Evolutionary conservation across 1,140 invertebrate genomes (phyloP), one percentile per base, ranked within the genome.

Genomic region (Diprion similis): DNA sequence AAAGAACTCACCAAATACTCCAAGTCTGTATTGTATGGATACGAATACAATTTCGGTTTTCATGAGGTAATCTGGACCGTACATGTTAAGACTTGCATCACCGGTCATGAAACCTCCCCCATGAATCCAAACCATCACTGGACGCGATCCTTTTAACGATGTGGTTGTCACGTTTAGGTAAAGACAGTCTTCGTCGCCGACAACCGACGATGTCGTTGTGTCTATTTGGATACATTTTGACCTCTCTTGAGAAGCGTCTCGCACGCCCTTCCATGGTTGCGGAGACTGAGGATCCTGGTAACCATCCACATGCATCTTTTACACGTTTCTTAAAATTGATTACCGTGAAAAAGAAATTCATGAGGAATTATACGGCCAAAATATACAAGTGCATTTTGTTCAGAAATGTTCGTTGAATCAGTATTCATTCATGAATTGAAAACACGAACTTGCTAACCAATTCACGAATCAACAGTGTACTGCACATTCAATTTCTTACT

Each of bases 161-260:
- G 93, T 94, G 0, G 93, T 92, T 80, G 94, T 94, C 9, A 97
- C 90, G 82, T 97, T 95, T 10, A 97, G 85, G 77, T 93, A 94
- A 7, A 96, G 85, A 83, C 95, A 97, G 87, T 97, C 94, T 76
- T 94, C 93, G 18, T 85, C 87, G 4, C 91, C 91, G 10, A 89
- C 77, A 46, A 88, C 76, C 48, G 79, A 72, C 51, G 77, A 68
- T 2, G 65, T 13, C 0, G 76, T n/a, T 8, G 71, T 1, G 67
- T 83, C 75, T 68, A 66, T 73, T 68, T 83, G 81, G 0, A 74
- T 66, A 10, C 68, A 74, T 17, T 70, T 24, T 37, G 73, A 68
- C 6, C 76, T 73, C 74, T 82, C 80, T 15, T 77, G 68, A 2
- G 69, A n/a, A 11, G 78, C 81, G 66, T 83, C 77, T 24, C 75